phyloP scores from a whole-genome alignment of 1,140 invertebrate species.

The Gryllus bimaculatus region DNA sequence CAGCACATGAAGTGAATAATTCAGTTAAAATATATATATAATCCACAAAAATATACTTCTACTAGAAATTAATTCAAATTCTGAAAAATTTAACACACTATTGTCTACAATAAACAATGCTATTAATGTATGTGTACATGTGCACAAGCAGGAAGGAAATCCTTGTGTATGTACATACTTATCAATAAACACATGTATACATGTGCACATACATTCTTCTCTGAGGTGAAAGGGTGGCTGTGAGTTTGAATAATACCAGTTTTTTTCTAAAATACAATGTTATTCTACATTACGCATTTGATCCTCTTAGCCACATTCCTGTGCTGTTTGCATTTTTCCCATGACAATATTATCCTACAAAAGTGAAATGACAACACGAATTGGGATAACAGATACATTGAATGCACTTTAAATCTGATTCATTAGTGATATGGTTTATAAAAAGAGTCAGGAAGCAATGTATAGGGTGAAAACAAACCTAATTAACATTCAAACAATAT shows the following conservation, averaged over 20 bases:
- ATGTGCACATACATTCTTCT: neutral
- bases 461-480: neutral
- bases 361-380: neutral
- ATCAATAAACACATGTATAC: neutral
- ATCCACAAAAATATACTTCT: neutral
- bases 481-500: neutral
- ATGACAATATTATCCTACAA: neutral
- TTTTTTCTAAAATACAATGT: neutral
- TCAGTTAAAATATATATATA: neutral
- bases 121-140: neutral
- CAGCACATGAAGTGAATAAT: neutral
- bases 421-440: neutral
- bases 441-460: neutral
- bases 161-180: neutral
- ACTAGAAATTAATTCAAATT: neutral
- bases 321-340: neutral
- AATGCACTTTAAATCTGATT: neutral
- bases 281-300: neutral
- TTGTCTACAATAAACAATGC: neutral
- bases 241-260: neutral
- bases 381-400: neutral
- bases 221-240: neutral
- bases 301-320: neutral
- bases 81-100: neutral
- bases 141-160: neutral